These are phyloP conservation scores for Delphinapterus leucas DNA, from an alignment of 2,113 vertebrate genomes.

Conservation along the genomic window DNA sequence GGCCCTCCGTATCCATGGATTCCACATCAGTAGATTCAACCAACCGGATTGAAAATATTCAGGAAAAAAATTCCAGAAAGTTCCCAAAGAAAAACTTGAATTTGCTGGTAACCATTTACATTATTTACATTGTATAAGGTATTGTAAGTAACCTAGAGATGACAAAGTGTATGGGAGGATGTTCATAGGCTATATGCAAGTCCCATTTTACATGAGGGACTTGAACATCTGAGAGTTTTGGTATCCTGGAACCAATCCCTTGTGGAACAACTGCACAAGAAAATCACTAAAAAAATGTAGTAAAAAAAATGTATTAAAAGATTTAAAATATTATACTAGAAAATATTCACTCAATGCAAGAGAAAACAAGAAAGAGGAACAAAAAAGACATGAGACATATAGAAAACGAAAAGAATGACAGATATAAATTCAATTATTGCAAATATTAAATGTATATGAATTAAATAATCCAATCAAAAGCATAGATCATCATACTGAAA, in stretches of 20 bases:
- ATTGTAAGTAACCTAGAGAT: neutral
- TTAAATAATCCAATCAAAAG: neutral
- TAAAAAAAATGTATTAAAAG: neutral
- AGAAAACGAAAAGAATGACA: neutral
- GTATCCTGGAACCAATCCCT: neutral
- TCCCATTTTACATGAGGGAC: neutral
- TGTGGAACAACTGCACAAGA: neutral
- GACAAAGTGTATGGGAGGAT: neutral
- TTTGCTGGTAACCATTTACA: neutral
- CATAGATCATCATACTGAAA: neutral
- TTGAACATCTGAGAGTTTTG: neutral
- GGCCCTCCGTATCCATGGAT: neutral
- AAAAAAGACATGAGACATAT: neutral
- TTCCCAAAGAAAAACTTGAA: neutral
- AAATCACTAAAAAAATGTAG: neutral
- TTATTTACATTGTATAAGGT: neutral
- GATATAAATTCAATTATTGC: neutral
- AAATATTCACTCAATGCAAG: neutral
- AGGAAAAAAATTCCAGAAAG: neutral
- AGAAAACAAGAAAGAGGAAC: neutral
- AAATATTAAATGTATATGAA: neutral
- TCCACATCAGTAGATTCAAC: neutral
- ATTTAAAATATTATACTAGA: neutral
- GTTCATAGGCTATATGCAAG: neutral
- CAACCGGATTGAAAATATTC: fast-evolving